Base-by-base conservation (phyloP, 35 echinoderm and acorn worm genomes). In the Anneissia japonica region DNA sequence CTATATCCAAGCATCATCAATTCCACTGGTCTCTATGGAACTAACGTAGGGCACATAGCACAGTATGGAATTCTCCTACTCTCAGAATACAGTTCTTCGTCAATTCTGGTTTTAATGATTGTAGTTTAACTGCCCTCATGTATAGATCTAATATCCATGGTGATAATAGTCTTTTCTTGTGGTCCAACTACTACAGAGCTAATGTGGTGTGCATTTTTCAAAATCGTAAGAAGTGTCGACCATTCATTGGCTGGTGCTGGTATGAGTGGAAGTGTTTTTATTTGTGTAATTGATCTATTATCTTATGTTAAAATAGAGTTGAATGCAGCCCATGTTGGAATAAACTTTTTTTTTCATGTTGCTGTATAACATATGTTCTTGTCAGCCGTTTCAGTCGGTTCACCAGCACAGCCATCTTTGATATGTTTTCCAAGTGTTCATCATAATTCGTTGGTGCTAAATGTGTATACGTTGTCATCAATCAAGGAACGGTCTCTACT, bases 1-100 rank as follows among this genome's bases (percentile, higher is more conserved):
- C 88, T 37, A n/a, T n/a, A 56, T 46, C 88, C 81, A 90, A 32
- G 88, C 80, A 38, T 90, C 88, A 84, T 89, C 87, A 45, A 89
- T 31, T 19, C 77, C 77, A 79, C 77, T 79, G 5, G 74, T 64
- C 38, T 90, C 88, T 46, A 91, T 91, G 2, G 78, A 38, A 32
- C 28, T 56, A 35, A n/a, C 91, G 39, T 30, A 92, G 64, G 0
- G 90, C 75, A 86, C 75, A 39, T 84, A 91, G 79, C n/a, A 39
- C 56, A 31, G 26, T 84, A 38, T 55, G 41, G 41, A 39, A 84
- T 84, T 30, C 72, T 38, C 38, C 76, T 35, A 33, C 82, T 34
- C n/a, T 90, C 81, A 83, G 4, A n/a, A n/a, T n/a, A 16, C 40
- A 45, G 40, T 45, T 77, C 37, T 77, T 81, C 11, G 78, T 81